phyloP scores from a whole-genome alignment of 2,888 invertebrate genomes.

The Cantharis rustica region DNA sequence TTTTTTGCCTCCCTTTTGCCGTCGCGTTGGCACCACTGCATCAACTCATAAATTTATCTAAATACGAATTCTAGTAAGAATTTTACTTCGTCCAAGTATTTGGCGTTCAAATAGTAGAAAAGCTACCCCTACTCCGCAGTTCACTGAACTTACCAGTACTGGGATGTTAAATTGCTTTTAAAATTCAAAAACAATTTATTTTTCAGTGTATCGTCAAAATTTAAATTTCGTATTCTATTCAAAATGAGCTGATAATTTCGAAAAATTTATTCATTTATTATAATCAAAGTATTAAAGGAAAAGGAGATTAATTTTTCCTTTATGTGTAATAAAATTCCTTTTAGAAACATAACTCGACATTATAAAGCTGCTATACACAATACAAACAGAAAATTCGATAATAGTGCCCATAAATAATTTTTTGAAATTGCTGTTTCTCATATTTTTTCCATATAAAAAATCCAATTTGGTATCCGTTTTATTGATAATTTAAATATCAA shows the following conservation, averaged over 20 bases:
- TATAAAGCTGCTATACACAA: neutral
- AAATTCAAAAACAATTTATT: neutral
- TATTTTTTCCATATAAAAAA: neutral
- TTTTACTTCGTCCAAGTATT: slow-evolving; percentile 32
- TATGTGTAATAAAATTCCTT: neutral
- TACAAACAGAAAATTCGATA: neutral
- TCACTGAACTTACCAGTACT: neutral
- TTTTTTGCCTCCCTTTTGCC: slow-evolving; percentile 45
- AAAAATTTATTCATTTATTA: neutral
- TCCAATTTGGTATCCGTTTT: neutral
- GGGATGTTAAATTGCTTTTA: neutral
- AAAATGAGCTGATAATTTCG: neutral
- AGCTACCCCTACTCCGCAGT: neutral
- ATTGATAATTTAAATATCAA: neutral
- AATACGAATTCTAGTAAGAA: slow-evolving; percentile 38
- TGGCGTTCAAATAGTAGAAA: slow-evolving; percentile 18
- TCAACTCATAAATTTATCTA: slow-evolving; percentile 45
- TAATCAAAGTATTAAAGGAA: neutral
- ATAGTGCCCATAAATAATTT: neutral
- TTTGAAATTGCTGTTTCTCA: neutral
- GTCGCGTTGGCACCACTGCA: slow-evolving; percentile 49
- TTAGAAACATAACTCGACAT: neutral
- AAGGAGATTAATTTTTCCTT: neutral
- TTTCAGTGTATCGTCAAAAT: neutral
- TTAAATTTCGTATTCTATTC: neutral